Evolutionary conservation across 2,888 invertebrate genomes (phyloP), one percentile per base, ranked within the genome.

Genomic region (Calliscelio sp.): DNA sequence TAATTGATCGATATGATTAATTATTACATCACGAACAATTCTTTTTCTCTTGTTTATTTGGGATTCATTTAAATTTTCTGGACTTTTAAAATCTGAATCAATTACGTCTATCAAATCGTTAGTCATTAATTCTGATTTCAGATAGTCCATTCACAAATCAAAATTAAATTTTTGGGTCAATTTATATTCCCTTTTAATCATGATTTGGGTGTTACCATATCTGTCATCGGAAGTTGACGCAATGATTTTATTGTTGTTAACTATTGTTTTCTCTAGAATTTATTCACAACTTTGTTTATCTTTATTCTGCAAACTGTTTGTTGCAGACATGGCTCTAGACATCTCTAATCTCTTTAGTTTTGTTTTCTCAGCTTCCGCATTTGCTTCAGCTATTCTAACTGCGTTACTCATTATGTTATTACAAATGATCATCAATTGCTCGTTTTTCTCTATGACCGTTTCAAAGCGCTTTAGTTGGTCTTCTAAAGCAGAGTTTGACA

Each of bases 91-190:
- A 10, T 28, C 78, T 16, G 51, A 32, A 63, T 86, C 84, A 24
- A 87, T 82, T 1, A 85, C 57, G 53, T 85, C 75, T 24, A 84
- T 20, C 22, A 87, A 66, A n/a, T 82, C 75, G 61, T 75, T 74
- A 38, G 59, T 81, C 10, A 59, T 46, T 16, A 87, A 65, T n/a
- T 87, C 84, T 7, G 87, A 84, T 57, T 57, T 78, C 24, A 87
- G 66, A 71, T 63, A 74, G 66, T 87, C 85, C 11, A 86, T 7
- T 85, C 87, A 87, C 10, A 87, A 20, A 57, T 84, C 65, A 14
- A 84, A 78, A 22, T 80, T 85, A 16, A 73, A 41, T 66, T 85
- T 84, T 16, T 71, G 79, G 6, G 75, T 61, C 25, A 87, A 44
- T 59, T 73, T 84, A 20, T 87, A 86, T 10, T 84, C 70, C 63